Conservation (phyloP, 2,888 invertebrate genomes). For the Platycnemis pennipes region DNA sequence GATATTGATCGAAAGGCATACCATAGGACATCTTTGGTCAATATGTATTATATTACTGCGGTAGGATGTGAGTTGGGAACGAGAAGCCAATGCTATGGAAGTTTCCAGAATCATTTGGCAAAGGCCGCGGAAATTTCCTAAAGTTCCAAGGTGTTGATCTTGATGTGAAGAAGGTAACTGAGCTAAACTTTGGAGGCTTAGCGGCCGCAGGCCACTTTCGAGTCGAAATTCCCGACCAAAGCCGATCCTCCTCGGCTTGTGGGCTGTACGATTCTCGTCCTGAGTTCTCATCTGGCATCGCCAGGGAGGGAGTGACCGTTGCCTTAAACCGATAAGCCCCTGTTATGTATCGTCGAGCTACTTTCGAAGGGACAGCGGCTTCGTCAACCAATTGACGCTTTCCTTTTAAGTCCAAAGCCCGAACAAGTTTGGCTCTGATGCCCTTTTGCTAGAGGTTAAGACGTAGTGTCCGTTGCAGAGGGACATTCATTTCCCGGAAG, state of each 20-base stretch:
- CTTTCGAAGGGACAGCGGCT: not conserved
- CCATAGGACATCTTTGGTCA: too few relatives aligned
- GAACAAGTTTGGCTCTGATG: not conserved
- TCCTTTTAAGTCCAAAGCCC: not conserved
- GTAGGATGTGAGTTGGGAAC: too few relatives aligned
- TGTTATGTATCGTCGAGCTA: not conserved
- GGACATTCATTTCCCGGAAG: not conserved
- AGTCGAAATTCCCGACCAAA: not conserved
- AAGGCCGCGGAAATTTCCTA: not conserved
- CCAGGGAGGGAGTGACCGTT: not conserved
- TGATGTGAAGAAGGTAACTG: not conserved
- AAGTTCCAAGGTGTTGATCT: not conserved
- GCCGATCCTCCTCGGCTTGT: not conserved
- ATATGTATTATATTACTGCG: too few relatives aligned
- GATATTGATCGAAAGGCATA: too few relatives aligned
- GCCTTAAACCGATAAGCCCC: not conserved
- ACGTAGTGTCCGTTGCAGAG: not conserved
- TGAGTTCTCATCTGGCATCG: not conserved
- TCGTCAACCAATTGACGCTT: not conserved
- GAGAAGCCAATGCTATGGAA: not conserved
- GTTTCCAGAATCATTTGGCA: not conserved
- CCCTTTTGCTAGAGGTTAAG: not conserved
- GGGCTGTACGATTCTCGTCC: not conserved
- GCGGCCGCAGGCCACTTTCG: not conserved
- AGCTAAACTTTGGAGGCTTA: conserved; percentile 29